Evolutionary conservation across 2,888 invertebrate genomes (phyloP), one percentile per base, ranked within the genome.

Genomic region (Pseudanteris insignis): DNA sequence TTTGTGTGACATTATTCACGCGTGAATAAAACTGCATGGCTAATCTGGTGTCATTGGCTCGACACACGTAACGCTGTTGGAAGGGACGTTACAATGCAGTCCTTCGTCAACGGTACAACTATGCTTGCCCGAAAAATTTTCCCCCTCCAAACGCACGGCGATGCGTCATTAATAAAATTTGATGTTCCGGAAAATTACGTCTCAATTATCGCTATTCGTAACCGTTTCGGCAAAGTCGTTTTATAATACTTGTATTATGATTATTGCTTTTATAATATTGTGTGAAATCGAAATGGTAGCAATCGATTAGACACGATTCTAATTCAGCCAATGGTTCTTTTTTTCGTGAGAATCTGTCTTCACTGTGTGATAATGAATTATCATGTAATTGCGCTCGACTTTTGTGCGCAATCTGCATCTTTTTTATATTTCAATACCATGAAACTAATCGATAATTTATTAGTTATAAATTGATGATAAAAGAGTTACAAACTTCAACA

Each of bases 121-220:
- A 64, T 55, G 66, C 66, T 64, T 67, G 66, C 59, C 68, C 37
- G 33, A 2, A 30, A 65, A 58, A 66, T 67, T 63, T 66, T 65
- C 61, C 64, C 62, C 53, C 64, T 46, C 53, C 58, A 28, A 3
- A 43, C 41, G 48, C 41, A 34, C 37, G 28, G 43, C n/a, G 2
- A 15, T 21, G 9, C 44, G 66, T 68, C 75, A 73, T 78, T 76
- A 76, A 77, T 76, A 75, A 77, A 72, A 74, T 64, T 70, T 72
- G 72, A 77, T 75, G 75, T 75, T 66, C 73, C 76, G 76, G 73
- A 75, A 78, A 78, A 78, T 76, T 76, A 77, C 74, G 70, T 74
- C 71, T 71, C 74, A 75, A 63, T 65, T 65, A 65, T 47, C 60
- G 37, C 58, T 14, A 63, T 53, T 58, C 54, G 53, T 25, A 48